Percentiles rank a stretch among this genome's conserved stretches.
These are phyloP conservation scores for Oryzaephilus surinamensis DNA, from an alignment of 1,140 invertebrate genomes.

Conservation along the genomic window DNA sequence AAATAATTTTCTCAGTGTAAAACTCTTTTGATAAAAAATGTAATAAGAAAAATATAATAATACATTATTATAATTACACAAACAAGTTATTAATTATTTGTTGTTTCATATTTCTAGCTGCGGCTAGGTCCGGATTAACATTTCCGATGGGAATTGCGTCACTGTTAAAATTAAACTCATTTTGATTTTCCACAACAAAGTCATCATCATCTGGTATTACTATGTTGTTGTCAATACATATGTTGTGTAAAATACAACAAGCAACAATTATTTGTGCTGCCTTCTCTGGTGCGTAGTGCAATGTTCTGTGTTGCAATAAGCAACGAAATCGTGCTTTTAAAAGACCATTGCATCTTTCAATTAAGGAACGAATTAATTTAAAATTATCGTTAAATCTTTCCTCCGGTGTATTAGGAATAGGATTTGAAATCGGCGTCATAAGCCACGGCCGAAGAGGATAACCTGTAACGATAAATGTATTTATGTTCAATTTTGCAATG, in stretches of 20 bases:
- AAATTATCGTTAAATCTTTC: slow-evolving; percentile 23
- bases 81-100: no score
- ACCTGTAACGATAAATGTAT: slow-evolving; percentile 22
- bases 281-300: slow-evolving; percentile 19
- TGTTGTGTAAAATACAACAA: slow-evolving; percentile 28
- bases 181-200: no score
- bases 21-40: no score
- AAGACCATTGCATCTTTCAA: slow-evolving; percentile 33
- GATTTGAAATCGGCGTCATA: slow-evolving; percentile 28
- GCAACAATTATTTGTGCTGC: slow-evolving; percentile 22
- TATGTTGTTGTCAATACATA: slow-evolving; percentile 18
- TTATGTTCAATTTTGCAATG: slow-evolving; percentile 7
- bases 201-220: slow-evolving; percentile 8
- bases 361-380: slow-evolving; percentile 20
- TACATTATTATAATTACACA: no score
- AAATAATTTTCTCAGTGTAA: no score
- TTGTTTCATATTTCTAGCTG: no score
- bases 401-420: slow-evolving; percentile 17
- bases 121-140: no score
- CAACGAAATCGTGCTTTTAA: slow-evolving; percentile 30
- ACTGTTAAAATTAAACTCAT: no score
- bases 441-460: slow-evolving; percentile 34
- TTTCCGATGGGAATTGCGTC: no score
- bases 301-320: slow-evolving; percentile 17
- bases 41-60: no score